Percentiles rank a stretch among this genome's conserved stretches.
Conservation (phyloP, 92 coral and sea anemone genomes). For the Epizoanthus illoricatus region DNA sequence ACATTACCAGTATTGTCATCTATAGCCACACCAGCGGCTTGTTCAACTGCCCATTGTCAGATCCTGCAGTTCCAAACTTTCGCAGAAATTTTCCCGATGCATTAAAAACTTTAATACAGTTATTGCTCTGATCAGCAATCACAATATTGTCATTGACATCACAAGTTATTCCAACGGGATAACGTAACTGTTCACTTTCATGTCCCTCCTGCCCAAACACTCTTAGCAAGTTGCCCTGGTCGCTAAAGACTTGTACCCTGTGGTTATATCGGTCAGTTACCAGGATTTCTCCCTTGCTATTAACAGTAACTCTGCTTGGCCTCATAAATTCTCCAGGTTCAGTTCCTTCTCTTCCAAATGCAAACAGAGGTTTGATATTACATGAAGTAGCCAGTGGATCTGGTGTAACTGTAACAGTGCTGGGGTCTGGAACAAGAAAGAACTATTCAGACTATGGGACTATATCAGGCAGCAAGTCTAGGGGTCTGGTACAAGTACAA, state of each 20-base stretch:
- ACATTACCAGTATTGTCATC: background rate
- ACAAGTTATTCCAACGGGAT: constrained; percentile 5
- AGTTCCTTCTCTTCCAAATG: background rate
- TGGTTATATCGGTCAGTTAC: background rate
- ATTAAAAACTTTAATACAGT: background rate
- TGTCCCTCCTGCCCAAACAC: background rate
- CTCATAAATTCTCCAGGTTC: background rate
- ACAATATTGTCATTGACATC: background rate
- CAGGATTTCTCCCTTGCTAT: background rate
- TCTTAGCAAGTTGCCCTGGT: background rate
- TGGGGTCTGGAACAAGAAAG: too few relatives aligned
- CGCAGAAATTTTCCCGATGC: background rate
- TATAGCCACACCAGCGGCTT: background rate
- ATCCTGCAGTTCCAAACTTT: constrained; percentile 1
- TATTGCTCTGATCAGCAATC: background rate
- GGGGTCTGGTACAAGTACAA: too few relatives aligned
- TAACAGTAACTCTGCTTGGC: constrained; percentile 1
- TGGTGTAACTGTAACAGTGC: background rate
- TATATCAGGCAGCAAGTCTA: too few relatives aligned
- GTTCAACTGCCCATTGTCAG: background rate
- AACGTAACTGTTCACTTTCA: background rate
- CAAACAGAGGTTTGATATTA: background rate
- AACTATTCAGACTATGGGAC: too few relatives aligned
- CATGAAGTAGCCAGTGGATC: background rate
- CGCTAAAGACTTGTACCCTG: background rate